phyloP scores from a whole-genome alignment of 2,113 vertebrate genomes.

The Strix uralensis region DNA sequence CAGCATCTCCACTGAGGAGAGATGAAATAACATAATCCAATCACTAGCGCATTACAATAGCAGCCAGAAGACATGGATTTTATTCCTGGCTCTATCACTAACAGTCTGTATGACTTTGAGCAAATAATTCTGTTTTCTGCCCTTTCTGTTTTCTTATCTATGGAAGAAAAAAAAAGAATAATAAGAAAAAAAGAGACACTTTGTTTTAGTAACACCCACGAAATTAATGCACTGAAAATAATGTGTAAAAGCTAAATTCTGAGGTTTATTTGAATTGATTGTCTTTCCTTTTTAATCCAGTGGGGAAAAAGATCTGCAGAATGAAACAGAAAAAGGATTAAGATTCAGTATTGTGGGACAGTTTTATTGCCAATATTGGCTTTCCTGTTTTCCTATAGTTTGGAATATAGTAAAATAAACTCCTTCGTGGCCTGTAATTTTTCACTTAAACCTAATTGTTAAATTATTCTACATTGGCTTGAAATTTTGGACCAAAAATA shows the following conservation, averaged over 20 bases:
- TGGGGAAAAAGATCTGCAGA: background rate
- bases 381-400: background rate
- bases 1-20: background rate
- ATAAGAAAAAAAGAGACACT: background rate
- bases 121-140: background rate
- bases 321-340: background rate
- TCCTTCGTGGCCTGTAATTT: background rate
- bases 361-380: background rate
- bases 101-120: background rate
- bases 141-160: background rate
- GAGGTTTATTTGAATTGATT: background rate
- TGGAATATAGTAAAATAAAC: background rate
- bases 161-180: background rate
- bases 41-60: background rate
- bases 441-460: background rate
- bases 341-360: background rate
- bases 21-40: background rate
- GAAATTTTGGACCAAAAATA: background rate
- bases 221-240: background rate
- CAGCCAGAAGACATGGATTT: background rate
- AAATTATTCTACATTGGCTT: background rate
- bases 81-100: background rate
- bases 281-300: background rate
- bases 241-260: background rate
- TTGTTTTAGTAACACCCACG: background rate